Evolutionary conservation across 2,888 invertebrate genomes (phyloP), one percentile per base, ranked within the genome.

Genomic region (Coleophora flavipennella): DNA sequence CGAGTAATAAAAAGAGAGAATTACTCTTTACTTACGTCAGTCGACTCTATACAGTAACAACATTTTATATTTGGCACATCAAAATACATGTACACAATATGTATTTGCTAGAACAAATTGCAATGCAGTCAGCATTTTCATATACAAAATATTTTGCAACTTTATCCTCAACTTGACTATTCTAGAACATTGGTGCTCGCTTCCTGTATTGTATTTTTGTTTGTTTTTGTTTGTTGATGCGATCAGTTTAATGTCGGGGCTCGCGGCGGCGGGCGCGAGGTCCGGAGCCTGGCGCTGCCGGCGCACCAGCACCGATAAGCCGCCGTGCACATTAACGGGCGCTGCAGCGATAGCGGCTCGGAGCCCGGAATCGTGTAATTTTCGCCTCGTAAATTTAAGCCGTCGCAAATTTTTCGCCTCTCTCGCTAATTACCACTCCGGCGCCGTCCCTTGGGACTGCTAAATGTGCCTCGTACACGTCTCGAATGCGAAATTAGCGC

Each of bases 371-470:
- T 81, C 70, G 75, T 77, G 80, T 80, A 83, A 83, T 84, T 84
- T 84, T 78, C 81, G 75, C 83, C 78, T 81, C 83, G 83, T 83
- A 83, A 83, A 83, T 84, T 83, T 74, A 72, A 79, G 70, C 77
- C 66, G 76, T 83, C 78, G 80, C 83, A 81, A 81, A 80, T 83
- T 84, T 84, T 84, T 84, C 80, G 80, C 75, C 69, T 78, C 75
- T 73, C 72, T 65, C 66, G 73, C 83, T 84, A 83, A 84, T 84
- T 84, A 83, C 79, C 73, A 81, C 76, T 77, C 76, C 67, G 64
- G 65, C 66, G 67, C 64, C 77, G 78, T 77, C 79, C 79, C 71
- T 64, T 54, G 78, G 76, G 78, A 74, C 77, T 74, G 71, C 71
- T 79, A 75, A 83, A 78, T 80, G 77, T 75, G 72, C 73, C 63